A percentile compares a stretch with the other conserved stretches of the same genome.
phyloP scores from a whole-genome alignment of 1,140 invertebrate species.

The Drosophila saltans region DNA sequence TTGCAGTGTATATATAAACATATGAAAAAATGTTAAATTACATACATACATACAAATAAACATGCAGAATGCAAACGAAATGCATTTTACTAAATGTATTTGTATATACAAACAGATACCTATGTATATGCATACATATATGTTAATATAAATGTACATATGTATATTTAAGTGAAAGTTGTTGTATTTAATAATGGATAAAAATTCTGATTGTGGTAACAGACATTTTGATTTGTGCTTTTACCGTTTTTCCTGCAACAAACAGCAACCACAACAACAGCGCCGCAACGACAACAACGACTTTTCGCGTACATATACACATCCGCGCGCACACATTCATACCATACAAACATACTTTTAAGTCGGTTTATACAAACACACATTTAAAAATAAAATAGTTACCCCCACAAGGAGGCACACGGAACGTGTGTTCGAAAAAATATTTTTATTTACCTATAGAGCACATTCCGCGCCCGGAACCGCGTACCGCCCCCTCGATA shows the following conservation, averaged over 20 bases:
- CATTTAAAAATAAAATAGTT: constrained; percentile 20
- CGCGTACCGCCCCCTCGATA: neutral
- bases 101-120: too few relatives aligned
- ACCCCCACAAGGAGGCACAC: constrained; percentile 6
- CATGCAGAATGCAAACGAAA: constrained; percentile 17
- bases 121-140: too few relatives aligned
- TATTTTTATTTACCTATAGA: constrained; percentile 34
- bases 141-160: neutral
- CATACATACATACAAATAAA: constrained; percentile 10
- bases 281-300: constrained; percentile 6
- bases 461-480: constrained; percentile 17
- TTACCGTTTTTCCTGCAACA: neutral
- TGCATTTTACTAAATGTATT: too few relatives aligned
- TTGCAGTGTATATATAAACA: constrained; percentile 11
- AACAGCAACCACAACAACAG: neutral
- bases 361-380: neutral
- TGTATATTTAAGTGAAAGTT: constrained; percentile 29
- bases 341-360: neutral
- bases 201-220: neutral
- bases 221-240: neutral
- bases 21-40: neutral
- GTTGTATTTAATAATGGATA: constrained; percentile 4
- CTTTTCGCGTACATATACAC: neutral
- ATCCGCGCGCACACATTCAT: neutral
- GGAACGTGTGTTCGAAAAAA: constrained; percentile 29